Evolutionary conservation across 2,888 invertebrate genomes (phyloP).

Genomic region (Oligia fasciuncula): DNA sequence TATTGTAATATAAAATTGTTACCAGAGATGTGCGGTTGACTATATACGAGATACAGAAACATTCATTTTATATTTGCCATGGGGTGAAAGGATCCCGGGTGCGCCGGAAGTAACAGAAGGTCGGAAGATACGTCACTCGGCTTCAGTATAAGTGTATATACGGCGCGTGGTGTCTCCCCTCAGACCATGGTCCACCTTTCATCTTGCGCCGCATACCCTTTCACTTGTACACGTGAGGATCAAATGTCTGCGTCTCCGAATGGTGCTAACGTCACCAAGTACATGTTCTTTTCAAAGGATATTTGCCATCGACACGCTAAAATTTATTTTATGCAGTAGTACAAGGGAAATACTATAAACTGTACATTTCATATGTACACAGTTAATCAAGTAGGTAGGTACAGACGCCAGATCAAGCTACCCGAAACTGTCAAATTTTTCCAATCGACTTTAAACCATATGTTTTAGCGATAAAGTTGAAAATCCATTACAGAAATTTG

Average conservation of each 20-base stretch:
- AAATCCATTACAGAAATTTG: too few relatives aligned
- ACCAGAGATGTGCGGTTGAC: background rate
- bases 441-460: too few relatives aligned
- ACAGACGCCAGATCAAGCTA: too few relatives aligned
- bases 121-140: background rate
- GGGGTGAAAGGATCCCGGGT: background rate
- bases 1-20: background rate
- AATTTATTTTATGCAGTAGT: background rate
- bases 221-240: background rate
- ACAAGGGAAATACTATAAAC: background rate
- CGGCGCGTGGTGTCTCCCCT: background rate
- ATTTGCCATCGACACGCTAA: background rate
- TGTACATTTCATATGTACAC: too few relatives aligned
- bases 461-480: too few relatives aligned
- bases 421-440: too few relatives aligned
- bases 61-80: too few relatives aligned
- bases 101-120: background rate
- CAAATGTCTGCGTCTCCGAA: background rate
- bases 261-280: background rate
- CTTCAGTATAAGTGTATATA: background rate
- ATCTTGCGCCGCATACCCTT: background rate
- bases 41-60: too few relatives aligned
- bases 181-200: background rate
- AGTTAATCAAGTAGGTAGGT: too few relatives aligned
- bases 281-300: background rate